Evolutionary conservation across 2,888 invertebrate genomes (phyloP), one percentile per base, ranked within the genome.

Genomic region (Volucella zonaria): DNA sequence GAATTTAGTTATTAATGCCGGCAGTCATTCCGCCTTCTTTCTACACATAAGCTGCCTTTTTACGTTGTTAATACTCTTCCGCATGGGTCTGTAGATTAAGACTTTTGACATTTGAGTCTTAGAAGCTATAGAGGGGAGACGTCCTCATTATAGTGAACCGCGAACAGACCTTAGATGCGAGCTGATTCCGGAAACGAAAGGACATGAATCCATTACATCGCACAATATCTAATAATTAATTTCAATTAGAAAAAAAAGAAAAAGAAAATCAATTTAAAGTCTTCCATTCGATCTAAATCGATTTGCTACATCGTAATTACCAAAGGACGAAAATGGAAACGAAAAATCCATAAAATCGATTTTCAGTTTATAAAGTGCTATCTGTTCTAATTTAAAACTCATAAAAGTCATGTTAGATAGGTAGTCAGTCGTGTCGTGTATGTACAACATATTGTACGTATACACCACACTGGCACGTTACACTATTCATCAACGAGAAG

Each of bases 271-370:
- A 23, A 23, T 31, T 31, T 6, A 31, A 31, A 3, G 3, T 31
- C 31, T 31, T 31, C 6, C 31, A 6, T 31, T 6, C 31, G 6
- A 31, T 31, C 1, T 40, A 68, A 80, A 80, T 74, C 62, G 67
- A 68, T 66, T 76, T 14, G 23, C 10, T 49, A 52, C 66, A 51
- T 56, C 45, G 18, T 64, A 45, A 64, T 70, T 51, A 45, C 23
- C 52, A 40, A 12, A 38, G 10, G 15, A 43, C 43, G 15, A 14
- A 18, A 62, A 62, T 62, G 15, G 40, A 64, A 42, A 40, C 12
- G 6, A 51, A 58, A 58, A 75, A 42, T 42, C n/a, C 15, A 42
- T 59, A 54, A 62, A 78, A 79, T 77, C 62, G 56, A 78, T 78
- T 70, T 52, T 40, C 67, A 47, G 11, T 23, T 51, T 38, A 18